These are phyloP conservation scores for Sebastes variabilis DNA, from an alignment of 2,797 vertebrate genomes.

Conservation along the genomic window DNA sequence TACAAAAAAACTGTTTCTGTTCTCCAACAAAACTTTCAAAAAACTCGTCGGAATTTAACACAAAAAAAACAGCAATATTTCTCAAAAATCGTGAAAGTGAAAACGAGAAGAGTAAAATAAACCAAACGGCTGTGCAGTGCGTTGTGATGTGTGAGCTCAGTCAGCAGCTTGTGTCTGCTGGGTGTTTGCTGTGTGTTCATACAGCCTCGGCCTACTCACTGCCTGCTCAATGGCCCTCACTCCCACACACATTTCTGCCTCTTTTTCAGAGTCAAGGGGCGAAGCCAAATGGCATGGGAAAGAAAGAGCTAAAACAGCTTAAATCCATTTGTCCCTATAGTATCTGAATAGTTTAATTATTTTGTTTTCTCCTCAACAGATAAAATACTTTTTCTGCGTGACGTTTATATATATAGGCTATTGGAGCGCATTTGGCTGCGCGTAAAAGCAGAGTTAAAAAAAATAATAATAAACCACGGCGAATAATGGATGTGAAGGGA, in stretches of 20 bases:
- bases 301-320: background rate
- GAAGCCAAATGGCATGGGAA: conserved; percentile 40
- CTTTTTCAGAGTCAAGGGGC: conserved; percentile 5
- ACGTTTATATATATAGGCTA: background rate
- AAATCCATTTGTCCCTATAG: background rate
- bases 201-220: conserved; percentile 61
- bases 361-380: background rate
- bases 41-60: background rate
- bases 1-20: background rate
- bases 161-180: conserved; percentile 21
- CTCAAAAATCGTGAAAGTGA: background rate
- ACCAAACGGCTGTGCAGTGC: background rate
- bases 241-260: conserved; percentile 86
- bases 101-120: background rate
- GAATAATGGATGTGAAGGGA: background rate
- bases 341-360: background rate
- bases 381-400: background rate
- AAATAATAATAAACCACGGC: background rate
- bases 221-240: conserved; percentile 74
- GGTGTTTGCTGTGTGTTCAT: background rate
- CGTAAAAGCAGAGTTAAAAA: background rate
- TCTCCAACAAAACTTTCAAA: background rate
- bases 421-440: background rate
- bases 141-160: background rate
- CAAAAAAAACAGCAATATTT: no score